Evolutionary conservation across 2,888 invertebrate genomes (phyloP), one percentile per base, ranked within the genome.

Genomic region (Oeneis ivallda): DNA sequence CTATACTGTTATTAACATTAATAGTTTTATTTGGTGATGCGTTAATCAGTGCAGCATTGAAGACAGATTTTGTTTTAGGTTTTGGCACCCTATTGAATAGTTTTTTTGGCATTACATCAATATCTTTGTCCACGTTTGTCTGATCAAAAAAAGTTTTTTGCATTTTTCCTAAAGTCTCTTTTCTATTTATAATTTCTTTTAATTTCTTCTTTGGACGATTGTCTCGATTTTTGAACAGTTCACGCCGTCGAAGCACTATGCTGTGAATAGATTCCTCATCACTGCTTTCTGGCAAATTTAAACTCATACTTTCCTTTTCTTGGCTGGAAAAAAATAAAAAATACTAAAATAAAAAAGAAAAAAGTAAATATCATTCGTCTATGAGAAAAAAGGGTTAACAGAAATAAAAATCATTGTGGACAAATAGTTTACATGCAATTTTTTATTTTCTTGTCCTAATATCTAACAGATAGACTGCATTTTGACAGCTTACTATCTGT

Each of bases 221-320:
- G 53, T 87, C 82, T 73, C 86, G 89, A 64, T 86, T 81, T 10
- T 79, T 75, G 54, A 92, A 90, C 0, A 92, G 72, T 70, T 79
- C 86, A 49, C 83, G 74, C 72, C 87, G 87, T 37, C 89, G 86
- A 2, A 92, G 76, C 0, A 88, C 82, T 67, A 92, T 90, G 71
- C 92, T 92, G 45, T 71, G 75, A 19, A 91, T 84, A 11, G 91
- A 88, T 75, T 90, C 91, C 72, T 77, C 81, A 65, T 83, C 88
- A 71, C 91, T 90, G 72, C 86, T 90, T 9, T 90, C 89, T 64
- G 87, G 87, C 54, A 88, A 64, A 61, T 87, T 82, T 45, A 85
- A 41, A 4, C 83, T 79, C 62, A 76, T 76, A 59, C 81, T 79
- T 67, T 81, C 82, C 52, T 84, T 82, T 68, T 84, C 85, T 76